phyloP scores from a whole-genome alignment of 2,888 invertebrate species.

The Spodoptera picta region DNA sequence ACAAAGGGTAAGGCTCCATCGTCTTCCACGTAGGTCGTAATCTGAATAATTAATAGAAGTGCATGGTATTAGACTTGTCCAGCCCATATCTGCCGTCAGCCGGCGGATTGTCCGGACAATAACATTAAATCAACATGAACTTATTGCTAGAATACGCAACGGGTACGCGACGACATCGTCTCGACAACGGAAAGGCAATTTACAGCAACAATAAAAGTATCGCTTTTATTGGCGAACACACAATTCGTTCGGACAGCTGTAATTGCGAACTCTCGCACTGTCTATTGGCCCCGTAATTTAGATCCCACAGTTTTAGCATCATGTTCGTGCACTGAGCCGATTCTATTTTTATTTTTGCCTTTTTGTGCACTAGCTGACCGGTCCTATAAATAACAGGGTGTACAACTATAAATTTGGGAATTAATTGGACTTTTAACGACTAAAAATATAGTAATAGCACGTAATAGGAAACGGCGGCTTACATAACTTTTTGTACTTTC shows the following conservation, averaged over 20 bases:
- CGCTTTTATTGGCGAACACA: constrained; percentile 85
- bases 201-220: constrained; percentile 86
- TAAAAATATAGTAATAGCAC: not conserved
- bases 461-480: constrained; percentile 1
- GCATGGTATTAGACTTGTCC: constrained; percentile 35
- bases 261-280: constrained; percentile 83
- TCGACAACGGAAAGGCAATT: constrained; percentile 76
- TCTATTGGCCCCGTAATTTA: constrained; percentile 85
- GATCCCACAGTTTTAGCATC: constrained; percentile 78
- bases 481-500: not conserved
- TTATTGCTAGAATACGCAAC: constrained; percentile 72
- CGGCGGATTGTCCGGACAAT: constrained; percentile 69
- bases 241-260: constrained; percentile 86
- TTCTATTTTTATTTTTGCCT: constrained; percentile 54
- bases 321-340: constrained; percentile 63
- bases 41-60: constrained; percentile 42
- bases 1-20: constrained; percentile 11
- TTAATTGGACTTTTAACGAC: constrained; percentile 35
- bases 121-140: constrained; percentile 78
- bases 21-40: constrained; percentile 12
- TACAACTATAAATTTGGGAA: constrained; percentile 43
- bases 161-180: constrained; percentile 74
- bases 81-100: constrained; percentile 35
- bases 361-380: constrained; percentile 45
- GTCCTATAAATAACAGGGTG: constrained; percentile 45